These are phyloP conservation scores for Phataginus tricuspis DNA, from an alignment of 2,797 vertebrate species.

Conservation along the genomic window DNA sequence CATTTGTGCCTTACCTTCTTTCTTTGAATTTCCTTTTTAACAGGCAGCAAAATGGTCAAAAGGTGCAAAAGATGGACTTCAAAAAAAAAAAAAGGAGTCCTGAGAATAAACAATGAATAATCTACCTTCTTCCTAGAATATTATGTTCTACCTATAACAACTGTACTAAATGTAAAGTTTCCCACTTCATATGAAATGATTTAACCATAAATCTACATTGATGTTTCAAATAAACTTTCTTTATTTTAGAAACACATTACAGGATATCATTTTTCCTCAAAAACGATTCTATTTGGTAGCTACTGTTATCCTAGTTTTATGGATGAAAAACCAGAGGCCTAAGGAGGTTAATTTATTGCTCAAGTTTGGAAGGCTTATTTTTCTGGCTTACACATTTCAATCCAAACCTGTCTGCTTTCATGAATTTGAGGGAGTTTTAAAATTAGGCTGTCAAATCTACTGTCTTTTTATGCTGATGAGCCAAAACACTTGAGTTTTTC, in stretches of 20 bases:
- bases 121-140: not conserved
- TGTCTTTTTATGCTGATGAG: constrained; percentile 8
- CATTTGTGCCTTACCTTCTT: not conserved
- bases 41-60: not conserved
- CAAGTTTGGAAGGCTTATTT: not conserved
- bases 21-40: not conserved
- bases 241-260: not conserved
- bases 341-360: not conserved
- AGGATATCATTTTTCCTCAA: not conserved
- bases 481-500: constrained; percentile 20
- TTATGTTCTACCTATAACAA: not conserved
- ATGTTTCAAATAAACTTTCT: not conserved
- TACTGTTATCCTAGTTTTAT: not conserved
- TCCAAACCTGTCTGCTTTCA: not conserved
- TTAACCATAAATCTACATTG: not conserved
- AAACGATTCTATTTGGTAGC: not conserved
- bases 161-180: not conserved
- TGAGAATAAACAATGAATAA: not conserved
- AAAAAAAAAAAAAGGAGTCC: not conserved
- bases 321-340: not conserved
- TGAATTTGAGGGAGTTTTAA: constrained; percentile 41
- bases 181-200: not conserved
- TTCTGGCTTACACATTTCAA: not conserved
- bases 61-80: not conserved
- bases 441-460: not conserved